A percentile compares a stretch with the other conserved stretches of the same genome.
Conservation (phyloP, 2,888 invertebrate genomes). For the Entomobrya multifasciata region DNA sequence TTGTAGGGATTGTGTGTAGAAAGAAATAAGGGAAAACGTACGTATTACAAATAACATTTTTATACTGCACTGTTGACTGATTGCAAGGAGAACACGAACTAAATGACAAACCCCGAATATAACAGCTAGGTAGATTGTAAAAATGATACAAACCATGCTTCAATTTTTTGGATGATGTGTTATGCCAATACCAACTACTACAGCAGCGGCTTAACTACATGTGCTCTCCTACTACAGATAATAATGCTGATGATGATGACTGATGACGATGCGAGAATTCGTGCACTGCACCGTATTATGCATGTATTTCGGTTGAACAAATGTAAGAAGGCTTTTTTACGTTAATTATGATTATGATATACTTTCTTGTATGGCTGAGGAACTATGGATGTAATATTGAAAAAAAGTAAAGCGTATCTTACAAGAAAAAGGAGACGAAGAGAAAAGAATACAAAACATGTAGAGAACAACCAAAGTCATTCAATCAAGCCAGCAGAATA, state of each 20-base stretch:
- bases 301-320: slow-evolving; percentile 23
- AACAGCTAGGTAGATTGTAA: slow-evolving; percentile 6
- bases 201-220: slow-evolving; percentile 20
- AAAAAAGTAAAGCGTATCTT: too few species aligned
- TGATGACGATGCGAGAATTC: slow-evolving; percentile 73
- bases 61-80: slow-evolving; percentile 7
- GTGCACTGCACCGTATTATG: slow-evolving; percentile 13
- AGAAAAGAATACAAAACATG: too few species aligned
- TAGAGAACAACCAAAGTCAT: too few species aligned
- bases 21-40: slow-evolving; percentile 50
- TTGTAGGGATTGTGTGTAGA: slow-evolving; percentile 31
- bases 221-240: slow-evolving; percentile 55
- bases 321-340: slow-evolving; percentile 3
- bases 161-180: slow-evolving; percentile 54
- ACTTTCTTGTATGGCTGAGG: too few species aligned
- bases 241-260: slow-evolving; percentile 37
- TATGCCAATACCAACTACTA: slow-evolving; percentile 18
- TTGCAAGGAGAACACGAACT: background rate
- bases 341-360: background rate
- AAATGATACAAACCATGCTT: slow-evolving; percentile 25
- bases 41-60: slow-evolving; percentile 53
- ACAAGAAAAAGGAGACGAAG: too few species aligned
- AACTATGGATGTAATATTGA: too few species aligned
- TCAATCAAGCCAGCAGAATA: too few species aligned
- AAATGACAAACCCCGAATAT: slow-evolving; percentile 29